Percentiles rank a stretch among this genome's conserved stretches.
phyloP scores from a whole-genome alignment of 2,888 invertebrate species.

The Ormia ochracea region DNA sequence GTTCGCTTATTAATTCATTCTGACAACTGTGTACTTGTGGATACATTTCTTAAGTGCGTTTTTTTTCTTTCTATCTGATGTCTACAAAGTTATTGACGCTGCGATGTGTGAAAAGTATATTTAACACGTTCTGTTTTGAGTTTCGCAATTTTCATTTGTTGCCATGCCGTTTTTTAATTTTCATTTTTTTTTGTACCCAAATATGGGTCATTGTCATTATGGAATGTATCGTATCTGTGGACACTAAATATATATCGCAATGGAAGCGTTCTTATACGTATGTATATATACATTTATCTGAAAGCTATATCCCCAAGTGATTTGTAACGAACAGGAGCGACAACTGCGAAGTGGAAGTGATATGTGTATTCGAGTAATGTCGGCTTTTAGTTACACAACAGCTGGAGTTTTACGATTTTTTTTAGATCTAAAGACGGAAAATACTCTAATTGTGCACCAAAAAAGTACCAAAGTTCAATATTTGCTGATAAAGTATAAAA shows the following conservation, averaged over 20 bases:
- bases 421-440: no score
- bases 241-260: neutral
- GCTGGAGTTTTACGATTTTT: no score
- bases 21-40: neutral
- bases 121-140: neutral
- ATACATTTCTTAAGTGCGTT: neutral
- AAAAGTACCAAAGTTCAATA: no score
- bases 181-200: neutral
- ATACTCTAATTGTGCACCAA: no score
- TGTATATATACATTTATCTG: no score
- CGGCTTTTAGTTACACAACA: no score
- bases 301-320: no score
- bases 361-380: no score
- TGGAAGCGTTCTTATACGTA: neutral
- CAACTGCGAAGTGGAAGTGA: no score
- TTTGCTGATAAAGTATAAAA: no score
- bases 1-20: neutral
- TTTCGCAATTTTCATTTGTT: neutral
- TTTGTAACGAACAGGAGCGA: no score
- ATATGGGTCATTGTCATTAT: conserved; percentile 43
- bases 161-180: neutral
- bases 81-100: neutral
- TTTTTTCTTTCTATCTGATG: neutral
- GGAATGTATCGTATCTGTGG: conserved; percentile 12
- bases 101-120: conserved; percentile 10